phyloP scores from a whole-genome alignment of 2,113 vertebrate species.

The Saimiri boliviensis region DNA sequence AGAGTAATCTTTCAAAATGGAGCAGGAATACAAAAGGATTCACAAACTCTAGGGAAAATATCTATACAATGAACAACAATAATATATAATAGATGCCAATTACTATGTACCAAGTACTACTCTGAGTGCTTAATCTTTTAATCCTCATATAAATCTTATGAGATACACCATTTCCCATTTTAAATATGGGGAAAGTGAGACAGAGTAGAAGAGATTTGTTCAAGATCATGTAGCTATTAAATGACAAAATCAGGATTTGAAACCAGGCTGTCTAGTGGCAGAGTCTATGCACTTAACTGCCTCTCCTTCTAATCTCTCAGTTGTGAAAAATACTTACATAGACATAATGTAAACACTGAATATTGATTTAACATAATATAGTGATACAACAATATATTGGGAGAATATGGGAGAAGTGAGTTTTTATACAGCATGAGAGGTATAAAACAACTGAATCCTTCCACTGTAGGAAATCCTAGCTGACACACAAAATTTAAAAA shows the following conservation, averaged over 20 bases:
- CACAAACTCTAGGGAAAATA: neutral
- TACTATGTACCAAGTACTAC: neutral
- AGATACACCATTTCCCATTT: neutral
- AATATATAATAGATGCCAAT: neutral
- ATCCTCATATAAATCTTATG: neutral
- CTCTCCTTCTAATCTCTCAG: neutral
- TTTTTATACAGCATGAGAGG: neutral
- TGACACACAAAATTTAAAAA: neutral
- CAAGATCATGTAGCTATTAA: neutral
- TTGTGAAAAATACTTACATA: slow-evolving; percentile 21
- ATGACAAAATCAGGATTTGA: neutral
- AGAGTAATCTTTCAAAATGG: neutral
- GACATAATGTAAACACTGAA: neutral
- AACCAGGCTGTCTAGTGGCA: neutral
- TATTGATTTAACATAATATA: neutral
- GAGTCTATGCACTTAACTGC: neutral
- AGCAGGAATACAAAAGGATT: neutral
- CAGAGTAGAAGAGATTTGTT: neutral
- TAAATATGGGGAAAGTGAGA: neutral
- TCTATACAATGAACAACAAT: neutral
- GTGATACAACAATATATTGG: neutral
- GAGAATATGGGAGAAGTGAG: neutral
- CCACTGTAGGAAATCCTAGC: neutral
- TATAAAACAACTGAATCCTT: neutral
- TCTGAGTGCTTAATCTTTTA: slow-evolving; percentile 4